Conservation (phyloP, 2,888 invertebrate genomes). For the Agrochola circellaris region DNA sequence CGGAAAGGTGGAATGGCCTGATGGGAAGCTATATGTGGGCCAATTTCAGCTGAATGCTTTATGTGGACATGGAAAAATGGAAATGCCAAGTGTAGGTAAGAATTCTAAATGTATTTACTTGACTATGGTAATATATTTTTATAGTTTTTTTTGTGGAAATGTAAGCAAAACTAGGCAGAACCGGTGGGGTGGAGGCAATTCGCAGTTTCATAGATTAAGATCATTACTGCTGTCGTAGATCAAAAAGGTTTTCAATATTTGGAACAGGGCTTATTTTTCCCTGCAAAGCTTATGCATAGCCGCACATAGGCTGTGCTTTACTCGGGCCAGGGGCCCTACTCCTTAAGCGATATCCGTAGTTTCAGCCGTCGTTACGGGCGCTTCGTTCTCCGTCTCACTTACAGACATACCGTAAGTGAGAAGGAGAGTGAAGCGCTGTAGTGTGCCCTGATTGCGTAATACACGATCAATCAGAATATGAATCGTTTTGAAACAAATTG, state of each 20-base stretch:
- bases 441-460: no score
- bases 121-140: neutral
- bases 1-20: conserved; percentile 95
- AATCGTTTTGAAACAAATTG: no score
- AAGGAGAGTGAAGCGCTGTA: no score
- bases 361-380: no score
- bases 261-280: neutral
- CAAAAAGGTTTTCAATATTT: neutral
- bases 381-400: no score
- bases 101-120: conserved; percentile 47
- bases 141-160: conserved; percentile 3
- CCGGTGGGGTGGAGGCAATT: neutral
- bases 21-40: conserved; percentile 95
- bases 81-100: conserved; percentile 91
- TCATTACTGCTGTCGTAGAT: neutral
- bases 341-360: no score
- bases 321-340: neutral
- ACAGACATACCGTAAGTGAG: no score
- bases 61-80: conserved; percentile 93
- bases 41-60: conserved; percentile 94
- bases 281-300: neutral
- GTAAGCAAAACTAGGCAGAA: neutral
- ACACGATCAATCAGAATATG: no score
- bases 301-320: neutral
- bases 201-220: neutral